These are phyloP conservation scores for Apteryx mantelli DNA, from an alignment of 2,113 vertebrate species.

Conservation along the genomic window DNA sequence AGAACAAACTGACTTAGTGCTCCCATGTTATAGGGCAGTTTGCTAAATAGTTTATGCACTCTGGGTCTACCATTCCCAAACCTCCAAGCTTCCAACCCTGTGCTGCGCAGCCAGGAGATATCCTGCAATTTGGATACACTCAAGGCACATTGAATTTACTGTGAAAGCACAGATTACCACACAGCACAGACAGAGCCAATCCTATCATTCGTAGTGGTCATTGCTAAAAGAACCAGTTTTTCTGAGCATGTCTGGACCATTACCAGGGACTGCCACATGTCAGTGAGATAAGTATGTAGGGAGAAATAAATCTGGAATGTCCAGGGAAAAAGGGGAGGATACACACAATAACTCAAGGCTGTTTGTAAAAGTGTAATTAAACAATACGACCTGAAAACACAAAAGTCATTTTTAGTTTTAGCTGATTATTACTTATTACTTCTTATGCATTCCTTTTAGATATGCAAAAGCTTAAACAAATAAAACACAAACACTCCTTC, in stretches of 20 bases:
- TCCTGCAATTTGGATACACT: not conserved
- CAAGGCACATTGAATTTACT: not conserved
- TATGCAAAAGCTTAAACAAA: not conserved
- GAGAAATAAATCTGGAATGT: not conserved
- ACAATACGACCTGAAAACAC: not conserved
- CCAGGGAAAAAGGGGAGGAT: not conserved
- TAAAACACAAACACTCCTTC: not conserved
- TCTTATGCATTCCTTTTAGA: not conserved
- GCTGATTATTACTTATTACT: not conserved
- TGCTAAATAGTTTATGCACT: not conserved
- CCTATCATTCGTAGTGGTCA: not conserved
- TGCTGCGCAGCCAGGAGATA: not conserved
- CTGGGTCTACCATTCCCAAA: not conserved
- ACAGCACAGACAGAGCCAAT: not conserved
- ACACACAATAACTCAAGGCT: not conserved
- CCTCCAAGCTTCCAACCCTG: not conserved
- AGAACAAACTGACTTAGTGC: not conserved
- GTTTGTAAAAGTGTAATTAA: not conserved
- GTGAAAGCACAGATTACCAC: not conserved
- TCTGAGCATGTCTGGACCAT: not conserved
- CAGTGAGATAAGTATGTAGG: not conserved
- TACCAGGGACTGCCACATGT: constrained; percentile 41
- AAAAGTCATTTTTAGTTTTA: not conserved
- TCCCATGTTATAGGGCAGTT: constrained; percentile 7
- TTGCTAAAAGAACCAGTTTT: not conserved